Evolutionary conservation across 2,888 invertebrate species (phyloP).

Genomic region (Taenaris catops): DNA sequence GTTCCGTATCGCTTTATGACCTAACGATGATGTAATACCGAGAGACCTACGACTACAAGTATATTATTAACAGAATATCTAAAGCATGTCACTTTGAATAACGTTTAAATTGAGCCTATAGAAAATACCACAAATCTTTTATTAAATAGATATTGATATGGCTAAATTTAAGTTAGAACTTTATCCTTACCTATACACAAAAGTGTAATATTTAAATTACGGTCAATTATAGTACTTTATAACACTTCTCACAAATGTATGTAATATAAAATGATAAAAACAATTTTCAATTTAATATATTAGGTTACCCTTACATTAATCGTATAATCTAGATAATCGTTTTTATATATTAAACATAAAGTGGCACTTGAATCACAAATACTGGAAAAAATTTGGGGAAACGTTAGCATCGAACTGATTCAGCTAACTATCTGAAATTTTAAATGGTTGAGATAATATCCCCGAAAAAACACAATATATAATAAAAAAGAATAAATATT

Average conservation of each 20-base stretch:
- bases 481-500: too few species aligned
- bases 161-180: conserved; percentile 80
- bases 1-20: too few species aligned
- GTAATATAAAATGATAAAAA: conserved; percentile 81
- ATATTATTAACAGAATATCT: conserved; percentile 80
- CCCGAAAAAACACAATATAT: too few species aligned
- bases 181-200: conserved; percentile 79
- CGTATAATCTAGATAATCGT: conserved; percentile 81
- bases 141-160: conserved; percentile 81
- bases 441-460: too few species aligned
- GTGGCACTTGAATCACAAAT: conserved; percentile 90
- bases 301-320: conserved; percentile 80
- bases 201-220: conserved; percentile 79
- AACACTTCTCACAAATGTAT: conserved; percentile 79
- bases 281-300: conserved; percentile 79
- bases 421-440: too few species aligned
- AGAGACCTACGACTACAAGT: conserved; percentile 74
- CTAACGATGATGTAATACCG: conserved; percentile 74
- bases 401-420: conserved; percentile 71
- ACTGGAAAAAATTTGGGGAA: conserved; percentile 85
- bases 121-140: conserved; percentile 80
- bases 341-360: conserved; percentile 85
- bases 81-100: conserved; percentile 80
- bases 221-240: conserved; percentile 77
- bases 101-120: conserved; percentile 80